Percentiles rank a stretch among this genome's conserved stretches.
Evolutionary conservation across 2,113 vertebrate species (phyloP).

Genomic region (Xiphorhynchus elegans): DNA sequence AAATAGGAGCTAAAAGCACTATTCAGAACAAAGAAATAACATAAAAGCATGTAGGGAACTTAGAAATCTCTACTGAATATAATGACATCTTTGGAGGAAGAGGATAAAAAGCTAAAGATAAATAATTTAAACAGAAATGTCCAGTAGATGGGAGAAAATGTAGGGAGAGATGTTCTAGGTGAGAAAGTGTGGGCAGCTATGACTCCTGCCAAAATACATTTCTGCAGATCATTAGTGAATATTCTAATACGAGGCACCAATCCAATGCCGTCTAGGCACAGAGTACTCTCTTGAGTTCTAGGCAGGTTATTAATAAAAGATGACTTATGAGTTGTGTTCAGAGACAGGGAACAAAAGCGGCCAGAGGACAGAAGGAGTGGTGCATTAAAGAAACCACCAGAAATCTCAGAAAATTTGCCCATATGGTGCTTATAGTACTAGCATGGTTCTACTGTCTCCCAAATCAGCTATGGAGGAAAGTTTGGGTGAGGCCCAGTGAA

Average conservation of each 20-base stretch:
- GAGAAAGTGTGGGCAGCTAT: not conserved
- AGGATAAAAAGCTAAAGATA: not conserved
- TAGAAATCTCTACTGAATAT: not conserved
- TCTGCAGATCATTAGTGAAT: not conserved
- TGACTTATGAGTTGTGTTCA: not conserved
- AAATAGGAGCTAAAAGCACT: not conserved
- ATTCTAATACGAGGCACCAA: not conserved
- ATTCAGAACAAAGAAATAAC: not conserved
- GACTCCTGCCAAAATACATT: not conserved
- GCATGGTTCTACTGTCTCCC: not conserved
- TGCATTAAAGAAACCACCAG: not conserved
- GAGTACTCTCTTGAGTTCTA: not conserved
- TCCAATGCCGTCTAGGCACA: not conserved
- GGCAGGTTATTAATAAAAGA: not conserved
- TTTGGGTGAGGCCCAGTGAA: not conserved
- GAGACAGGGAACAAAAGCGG: not conserved
- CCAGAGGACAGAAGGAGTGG: not conserved
- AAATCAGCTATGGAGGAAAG: not conserved
- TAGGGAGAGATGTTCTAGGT: not conserved
- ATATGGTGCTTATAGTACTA: not conserved
- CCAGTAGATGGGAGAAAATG: not conserved
- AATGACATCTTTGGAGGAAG: not conserved
- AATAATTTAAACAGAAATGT: not conserved
- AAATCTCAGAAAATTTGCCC: not conserved
- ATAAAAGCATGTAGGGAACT: not conserved